phyloP scores from a whole-genome alignment of 2,113 vertebrate species.

The Numenius arquata region DNA sequence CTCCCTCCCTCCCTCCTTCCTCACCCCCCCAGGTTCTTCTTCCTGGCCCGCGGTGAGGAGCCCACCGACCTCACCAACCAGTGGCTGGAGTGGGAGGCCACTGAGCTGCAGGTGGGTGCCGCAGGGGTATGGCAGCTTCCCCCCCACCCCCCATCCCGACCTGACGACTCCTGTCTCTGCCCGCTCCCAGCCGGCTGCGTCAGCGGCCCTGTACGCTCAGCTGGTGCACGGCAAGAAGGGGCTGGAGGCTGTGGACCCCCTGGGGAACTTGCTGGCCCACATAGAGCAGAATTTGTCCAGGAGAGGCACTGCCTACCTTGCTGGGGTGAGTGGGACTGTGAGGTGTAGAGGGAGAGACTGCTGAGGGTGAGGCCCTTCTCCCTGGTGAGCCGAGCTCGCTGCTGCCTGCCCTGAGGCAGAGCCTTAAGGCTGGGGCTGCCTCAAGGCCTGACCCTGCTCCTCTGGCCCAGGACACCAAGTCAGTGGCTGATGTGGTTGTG shows the following conservation, averaged over 20 bases:
- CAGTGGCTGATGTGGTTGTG: constrained; percentile 86
- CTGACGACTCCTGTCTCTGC: not conserved
- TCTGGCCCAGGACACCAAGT: constrained; percentile 72
- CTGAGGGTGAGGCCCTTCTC: not conserved
- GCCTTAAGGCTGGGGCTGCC: not conserved
- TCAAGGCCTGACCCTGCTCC: not conserved
- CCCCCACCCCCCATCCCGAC: not conserved
- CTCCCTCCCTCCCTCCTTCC: not conserved
- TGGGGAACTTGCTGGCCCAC: constrained; percentile 71
- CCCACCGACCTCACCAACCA: constrained; percentile 77
- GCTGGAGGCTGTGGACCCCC: constrained; percentile 64
- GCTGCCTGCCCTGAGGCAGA: not conserved
- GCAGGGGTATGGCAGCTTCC: rapidly evolving
- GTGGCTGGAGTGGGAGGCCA: constrained; percentile 93
- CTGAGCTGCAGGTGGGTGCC: constrained; percentile 82
- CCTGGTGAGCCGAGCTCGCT: rapidly evolving
- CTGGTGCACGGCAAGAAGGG: constrained; percentile 81
- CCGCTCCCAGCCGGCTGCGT: constrained; percentile 75
- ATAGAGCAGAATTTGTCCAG: constrained; percentile 80
- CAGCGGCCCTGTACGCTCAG: constrained; percentile 75
- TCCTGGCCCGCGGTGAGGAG: constrained; percentile 78
- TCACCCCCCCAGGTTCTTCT: constrained; percentile 79
- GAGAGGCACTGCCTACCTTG: constrained; percentile 73
- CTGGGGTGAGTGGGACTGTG: constrained; percentile 67
- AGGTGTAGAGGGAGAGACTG: too few relatives aligned